Evolutionary conservation across 2,888 invertebrate species (phyloP).

Genomic region (Therioaphis trifolii): DNA sequence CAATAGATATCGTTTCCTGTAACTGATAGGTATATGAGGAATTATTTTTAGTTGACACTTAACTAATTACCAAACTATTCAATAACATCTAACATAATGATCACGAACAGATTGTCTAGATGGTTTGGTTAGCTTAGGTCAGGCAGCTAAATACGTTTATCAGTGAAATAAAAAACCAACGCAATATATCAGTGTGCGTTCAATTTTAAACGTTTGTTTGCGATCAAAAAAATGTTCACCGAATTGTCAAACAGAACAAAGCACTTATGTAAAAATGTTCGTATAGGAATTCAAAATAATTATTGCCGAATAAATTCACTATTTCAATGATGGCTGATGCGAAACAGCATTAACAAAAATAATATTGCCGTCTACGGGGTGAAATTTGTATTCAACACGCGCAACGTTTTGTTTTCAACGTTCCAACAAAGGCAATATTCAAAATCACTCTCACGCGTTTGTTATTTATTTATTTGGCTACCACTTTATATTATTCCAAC

Average conservation of each 20-base stretch:
- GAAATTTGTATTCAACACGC: conserved; percentile 36
- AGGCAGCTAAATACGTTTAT: neutral
- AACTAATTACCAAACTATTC: too few species aligned
- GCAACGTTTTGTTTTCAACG: conserved; percentile 20
- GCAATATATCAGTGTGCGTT: neutral
- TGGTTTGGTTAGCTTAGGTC: too few species aligned
- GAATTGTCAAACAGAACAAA: neutral
- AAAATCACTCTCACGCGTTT: conserved; percentile 46
- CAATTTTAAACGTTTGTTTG: neutral
- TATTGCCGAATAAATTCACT: conserved; percentile 1
- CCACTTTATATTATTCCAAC: conserved; percentile 36
- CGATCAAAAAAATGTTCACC: neutral
- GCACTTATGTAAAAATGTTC: neutral
- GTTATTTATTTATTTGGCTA: conserved; percentile 34
- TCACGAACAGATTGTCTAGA: too few species aligned
- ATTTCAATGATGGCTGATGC: neutral
- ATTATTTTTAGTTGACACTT: too few species aligned
- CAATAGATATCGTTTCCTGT: too few species aligned
- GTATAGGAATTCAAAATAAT: neutral
- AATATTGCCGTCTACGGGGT: neutral
- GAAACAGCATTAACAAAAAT: conserved; percentile 3
- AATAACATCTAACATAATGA: too few species aligned
- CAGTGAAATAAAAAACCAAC: neutral
- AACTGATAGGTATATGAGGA: too few species aligned
- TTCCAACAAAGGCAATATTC: conserved; percentile 25